A percentile compares a stretch with the other conserved stretches of the same genome.
Conservation (phyloP, 1,140 invertebrate species). For the Drosophila kanapiae region DNA sequence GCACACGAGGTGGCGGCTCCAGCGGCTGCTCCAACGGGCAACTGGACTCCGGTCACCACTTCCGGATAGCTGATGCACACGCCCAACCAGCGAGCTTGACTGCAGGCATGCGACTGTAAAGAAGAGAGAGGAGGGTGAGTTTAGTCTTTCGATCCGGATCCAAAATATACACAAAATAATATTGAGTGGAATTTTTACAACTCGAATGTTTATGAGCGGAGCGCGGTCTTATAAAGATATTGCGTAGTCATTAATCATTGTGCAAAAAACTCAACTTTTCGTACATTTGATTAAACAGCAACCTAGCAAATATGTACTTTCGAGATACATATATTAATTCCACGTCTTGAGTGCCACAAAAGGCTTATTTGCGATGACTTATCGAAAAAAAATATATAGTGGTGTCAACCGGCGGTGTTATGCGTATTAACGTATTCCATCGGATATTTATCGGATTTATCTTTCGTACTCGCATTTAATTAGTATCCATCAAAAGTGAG, state of each 20-base stretch:
- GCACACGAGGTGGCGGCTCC: constrained; percentile 64
- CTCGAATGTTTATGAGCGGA: constrained; percentile 2
- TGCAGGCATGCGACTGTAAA: constrained; percentile 90
- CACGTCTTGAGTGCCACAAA: constrained; percentile 8
- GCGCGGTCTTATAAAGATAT: neutral
- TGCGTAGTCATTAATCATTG: constrained; percentile 5
- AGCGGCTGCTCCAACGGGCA: constrained; percentile 43
- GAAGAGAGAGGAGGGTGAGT: constrained; percentile 19
- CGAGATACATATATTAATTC: constrained; percentile 13
- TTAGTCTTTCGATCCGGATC: constrained; percentile 6
- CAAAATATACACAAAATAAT: neutral
- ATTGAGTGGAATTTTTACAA: constrained; percentile 5
- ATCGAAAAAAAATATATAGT: constrained; percentile 5
- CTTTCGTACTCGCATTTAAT: constrained; percentile 25
- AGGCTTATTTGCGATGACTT: constrained; percentile 26
- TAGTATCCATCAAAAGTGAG: constrained; percentile 35
- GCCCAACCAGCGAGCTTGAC: constrained; percentile 91
- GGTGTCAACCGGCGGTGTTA: constrained; percentile 39
- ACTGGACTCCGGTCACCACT: constrained; percentile 83
- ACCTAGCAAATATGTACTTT: constrained; percentile 14
- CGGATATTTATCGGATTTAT: constrained; percentile 26
- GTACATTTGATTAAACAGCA: constrained; percentile 31
- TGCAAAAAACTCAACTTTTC: neutral
- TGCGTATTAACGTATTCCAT: constrained; percentile 33
- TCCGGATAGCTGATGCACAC: constrained; percentile 86